These are phyloP conservation scores for Limnephilus auricula DNA, from an alignment of 2,888 invertebrate species.

Conservation along the genomic window DNA sequence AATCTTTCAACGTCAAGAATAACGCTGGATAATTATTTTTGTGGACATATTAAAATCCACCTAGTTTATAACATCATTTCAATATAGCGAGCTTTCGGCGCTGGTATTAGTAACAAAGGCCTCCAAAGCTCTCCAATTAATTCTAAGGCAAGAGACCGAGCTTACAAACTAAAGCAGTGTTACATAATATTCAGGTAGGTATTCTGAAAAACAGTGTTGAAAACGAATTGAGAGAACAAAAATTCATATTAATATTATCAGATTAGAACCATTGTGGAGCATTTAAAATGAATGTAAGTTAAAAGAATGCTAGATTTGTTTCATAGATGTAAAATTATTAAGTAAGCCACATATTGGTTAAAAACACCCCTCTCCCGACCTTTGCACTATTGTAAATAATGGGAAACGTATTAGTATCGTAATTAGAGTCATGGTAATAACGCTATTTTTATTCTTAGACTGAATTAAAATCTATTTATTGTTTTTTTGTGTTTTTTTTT, in stretches of 20 bases:
- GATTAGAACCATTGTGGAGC: background rate
- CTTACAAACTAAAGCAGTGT: background rate
- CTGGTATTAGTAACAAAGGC: background rate
- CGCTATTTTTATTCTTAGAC: too few relatives aligned
- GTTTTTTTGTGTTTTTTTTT: too few relatives aligned
- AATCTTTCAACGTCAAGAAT: background rate
- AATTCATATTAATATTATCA: background rate
- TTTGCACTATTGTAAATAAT: too few relatives aligned
- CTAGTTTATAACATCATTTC: background rate
- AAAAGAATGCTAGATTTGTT: background rate
- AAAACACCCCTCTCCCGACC: too few relatives aligned
- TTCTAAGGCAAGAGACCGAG: background rate
- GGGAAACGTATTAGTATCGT: too few relatives aligned
- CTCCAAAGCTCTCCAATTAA: background rate
- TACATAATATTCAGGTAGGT: background rate
- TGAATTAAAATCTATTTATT: too few relatives aligned
- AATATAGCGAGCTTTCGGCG: background rate
- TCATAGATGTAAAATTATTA: background rate
- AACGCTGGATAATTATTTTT: too few relatives aligned
- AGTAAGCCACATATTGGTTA: too few relatives aligned
- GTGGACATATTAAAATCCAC: background rate
- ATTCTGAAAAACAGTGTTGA: background rate
- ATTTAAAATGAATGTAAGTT: background rate
- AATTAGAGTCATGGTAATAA: too few relatives aligned
- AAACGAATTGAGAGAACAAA: background rate